Evolutionary conservation across 2,797 vertebrate species (phyloP), one percentile per base, ranked within the genome.

Genomic region (Malurus leucopterus): DNA sequence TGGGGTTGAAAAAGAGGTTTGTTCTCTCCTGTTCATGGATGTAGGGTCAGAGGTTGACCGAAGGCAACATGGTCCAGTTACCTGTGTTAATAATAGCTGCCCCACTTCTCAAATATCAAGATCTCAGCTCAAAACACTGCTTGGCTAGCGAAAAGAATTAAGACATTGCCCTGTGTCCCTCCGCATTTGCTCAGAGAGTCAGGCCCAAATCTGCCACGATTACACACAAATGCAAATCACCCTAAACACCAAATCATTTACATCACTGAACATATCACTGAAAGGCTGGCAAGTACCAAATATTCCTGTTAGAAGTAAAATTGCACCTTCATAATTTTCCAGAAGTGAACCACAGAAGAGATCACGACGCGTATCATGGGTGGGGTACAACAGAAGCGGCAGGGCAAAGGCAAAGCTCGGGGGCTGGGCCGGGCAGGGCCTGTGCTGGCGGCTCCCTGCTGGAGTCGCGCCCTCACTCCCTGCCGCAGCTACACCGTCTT

Each of bases 401-500:
- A 92, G 95, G 89, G 64, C 91, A 70, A 96, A 97, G 96, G 96
- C 97, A 95, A 96, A 97, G 97, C 96, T 86, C 92, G 96, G 94
- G 95, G 88, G 90, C 95, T 91, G 78, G 88, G 92, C 94, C 92
- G 94, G 75, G 92, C 96, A 88, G 96, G 95, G 96, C 94, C 95
- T 86, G 92, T 95, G 96, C 94, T 97, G 96, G 96, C 93, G 89
- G 89, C 91, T 95, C 91, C 93, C 92, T 54, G 17, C 11, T 50
- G 88, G 67, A 47, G 77, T 91, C 63, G 41, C 86, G 46, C 54
- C 84, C 86, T 80, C 81, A 57, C 91, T 64, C 65, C 83, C 93
- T 41, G 87, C 90, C 73, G 93, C 63, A 73, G 85, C 98, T 96
- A 99, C 92, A 99, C 99, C 0, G 99, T 99, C 96, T 99, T 99